phyloP scores from a whole-genome alignment of 2,888 invertebrate species.

The Meiosimyza platycephala region DNA sequence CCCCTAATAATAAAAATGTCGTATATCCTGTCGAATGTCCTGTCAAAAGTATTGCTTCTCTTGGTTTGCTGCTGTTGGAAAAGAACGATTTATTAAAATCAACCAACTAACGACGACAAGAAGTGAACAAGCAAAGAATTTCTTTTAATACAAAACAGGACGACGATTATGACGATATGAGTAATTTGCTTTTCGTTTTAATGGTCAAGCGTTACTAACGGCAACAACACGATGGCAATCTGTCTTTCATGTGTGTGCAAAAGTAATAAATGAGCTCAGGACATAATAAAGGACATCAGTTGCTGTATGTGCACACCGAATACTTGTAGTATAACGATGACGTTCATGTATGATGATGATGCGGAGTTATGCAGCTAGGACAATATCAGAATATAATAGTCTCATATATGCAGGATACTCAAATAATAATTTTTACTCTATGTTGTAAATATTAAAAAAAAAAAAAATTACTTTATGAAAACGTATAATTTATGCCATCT shows the following conservation, averaged over 20 bases:
- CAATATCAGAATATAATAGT: no score
- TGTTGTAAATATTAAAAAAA: neutral
- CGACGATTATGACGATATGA: conserved; percentile 53
- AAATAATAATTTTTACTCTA: conserved; percentile 20
- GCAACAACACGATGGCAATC: conserved; percentile 20
- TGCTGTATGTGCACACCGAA: conserved; percentile 3
- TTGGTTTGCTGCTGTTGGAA: no score
- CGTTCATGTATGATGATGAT: neutral
- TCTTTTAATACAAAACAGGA: no score
- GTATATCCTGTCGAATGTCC: conserved; percentile 25
- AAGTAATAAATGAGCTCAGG: conserved; percentile 31
- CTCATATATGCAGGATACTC: neutral
- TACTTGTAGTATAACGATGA: neutral
- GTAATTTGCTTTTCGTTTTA: conserved; percentile 64
- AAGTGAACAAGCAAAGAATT: neutral
- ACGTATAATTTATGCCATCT: conserved; percentile 28
- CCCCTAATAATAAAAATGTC: conserved; percentile 30
- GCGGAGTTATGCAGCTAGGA: conserved; percentile 12
- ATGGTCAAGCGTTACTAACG: conserved; percentile 50
- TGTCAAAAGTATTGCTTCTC: conserved; percentile 11
- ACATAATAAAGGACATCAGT: conserved; percentile 30
- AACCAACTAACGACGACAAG: neutral
- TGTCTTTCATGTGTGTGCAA: conserved; percentile 11
- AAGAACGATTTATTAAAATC: conserved; percentile 29
- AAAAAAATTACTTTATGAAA: neutral